Percentiles rank a stretch among this genome's conserved stretches.
These are phyloP conservation scores for Helicoverpa zea DNA, from an alignment of 1,140 invertebrate species.

Conservation along the genomic window DNA sequence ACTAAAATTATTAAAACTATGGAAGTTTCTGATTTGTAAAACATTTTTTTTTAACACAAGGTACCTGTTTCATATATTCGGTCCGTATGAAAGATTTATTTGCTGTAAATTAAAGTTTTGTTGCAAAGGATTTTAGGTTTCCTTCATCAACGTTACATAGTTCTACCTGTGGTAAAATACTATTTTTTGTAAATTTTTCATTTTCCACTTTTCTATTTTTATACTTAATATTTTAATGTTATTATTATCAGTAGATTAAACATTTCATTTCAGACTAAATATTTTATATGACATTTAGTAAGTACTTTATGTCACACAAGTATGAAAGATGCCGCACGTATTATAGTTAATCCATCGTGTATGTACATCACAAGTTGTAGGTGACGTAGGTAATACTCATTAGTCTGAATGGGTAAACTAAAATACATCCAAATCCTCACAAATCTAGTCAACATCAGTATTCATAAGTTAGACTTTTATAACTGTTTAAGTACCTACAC, in stretches of 20 bases:
- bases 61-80: too few species aligned
- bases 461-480: neutral
- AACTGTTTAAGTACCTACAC: neutral
- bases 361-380: too few species aligned
- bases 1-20: neutral
- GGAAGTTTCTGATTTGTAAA: neutral
- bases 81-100: neutral
- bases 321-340: too few species aligned
- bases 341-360: too few species aligned
- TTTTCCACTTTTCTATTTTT: neutral
- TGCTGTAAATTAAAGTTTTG: too few species aligned
- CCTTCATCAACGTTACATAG: neutral
- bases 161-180: slow-evolving; percentile 1
- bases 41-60: too few species aligned
- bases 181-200: slow-evolving; percentile 8
- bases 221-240: neutral
- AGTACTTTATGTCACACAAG: too few species aligned
- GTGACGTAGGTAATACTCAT: too few species aligned
- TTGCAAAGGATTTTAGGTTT: too few species aligned
- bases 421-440: neutral
- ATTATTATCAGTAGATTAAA: neutral
- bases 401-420: too few species aligned
- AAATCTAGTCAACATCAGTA: slow-evolving; percentile 14
- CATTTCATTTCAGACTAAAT: too few species aligned
- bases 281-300: too few species aligned